These are phyloP conservation scores for Cheiracanthium punctorium DNA, from an alignment of 2,888 invertebrate genomes.

Conservation along the genomic window DNA sequence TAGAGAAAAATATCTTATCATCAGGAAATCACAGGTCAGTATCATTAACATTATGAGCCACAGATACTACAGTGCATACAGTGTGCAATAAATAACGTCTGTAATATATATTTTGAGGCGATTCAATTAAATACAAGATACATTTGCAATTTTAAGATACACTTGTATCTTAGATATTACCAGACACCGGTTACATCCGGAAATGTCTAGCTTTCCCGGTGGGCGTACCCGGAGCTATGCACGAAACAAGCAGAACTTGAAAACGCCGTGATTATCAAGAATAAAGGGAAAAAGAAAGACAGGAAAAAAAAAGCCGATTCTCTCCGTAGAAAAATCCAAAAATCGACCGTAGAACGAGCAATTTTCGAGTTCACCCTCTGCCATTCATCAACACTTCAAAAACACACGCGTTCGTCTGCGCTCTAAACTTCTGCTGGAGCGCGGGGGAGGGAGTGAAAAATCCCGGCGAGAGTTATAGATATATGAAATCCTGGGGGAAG, in stretches of 20 bases:
- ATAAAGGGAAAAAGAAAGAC: neutral
- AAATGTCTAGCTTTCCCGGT: no score
- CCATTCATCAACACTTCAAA: slow-evolving; percentile 67
- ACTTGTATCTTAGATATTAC: no score
- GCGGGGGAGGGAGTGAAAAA: slow-evolving; percentile 23
- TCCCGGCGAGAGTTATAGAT: slow-evolving; percentile 9
- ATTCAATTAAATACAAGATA: no score
- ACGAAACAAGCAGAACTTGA: neutral
- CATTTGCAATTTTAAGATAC: no score
- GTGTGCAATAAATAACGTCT: no score
- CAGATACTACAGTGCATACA: no score
- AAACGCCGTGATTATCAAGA: neutral
- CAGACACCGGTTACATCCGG: no score
- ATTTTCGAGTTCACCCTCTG: slow-evolving; percentile 32
- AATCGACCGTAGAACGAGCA: slow-evolving; percentile 47
- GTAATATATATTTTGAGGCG: no score
- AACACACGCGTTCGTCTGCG: slow-evolving; percentile 58
- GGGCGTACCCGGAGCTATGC: no score
- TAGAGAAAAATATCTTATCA: no score
- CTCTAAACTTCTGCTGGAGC: slow-evolving; percentile 23
- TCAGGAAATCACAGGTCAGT: no score
- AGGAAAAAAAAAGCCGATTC: slow-evolving; percentile 13
- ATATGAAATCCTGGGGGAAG: slow-evolving; percentile 21
- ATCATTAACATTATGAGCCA: no score
- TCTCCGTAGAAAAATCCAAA: slow-evolving; percentile 15